Base-by-base conservation (phyloP, 2,888 invertebrate species). In the Marronus borbonicus region DNA sequence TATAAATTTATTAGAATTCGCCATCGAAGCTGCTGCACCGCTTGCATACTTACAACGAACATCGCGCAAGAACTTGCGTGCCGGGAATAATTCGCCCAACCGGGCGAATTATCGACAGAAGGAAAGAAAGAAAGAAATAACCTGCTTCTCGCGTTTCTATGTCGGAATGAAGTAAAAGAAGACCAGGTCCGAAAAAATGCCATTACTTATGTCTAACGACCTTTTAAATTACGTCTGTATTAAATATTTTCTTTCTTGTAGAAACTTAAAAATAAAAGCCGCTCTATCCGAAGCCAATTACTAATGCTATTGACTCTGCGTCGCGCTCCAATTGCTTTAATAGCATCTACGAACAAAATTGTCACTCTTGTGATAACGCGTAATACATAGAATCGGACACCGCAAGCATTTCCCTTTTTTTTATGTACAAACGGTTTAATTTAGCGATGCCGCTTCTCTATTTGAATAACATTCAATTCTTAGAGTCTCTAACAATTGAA, bases 271-370 rank as follows among this genome's bases (percentile, higher is more conserved):
- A 68, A 76, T 66, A 66, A 66, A 64, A 39, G 44, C 14, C 36
- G 66, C 58, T 55, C 60, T 76, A 76, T 55, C 66, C 66, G 68
- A 66, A 68, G 76, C 64, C 76, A 76, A 52, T 76, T 76, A 76
- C 52, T 58, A 66, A 76, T 68, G 76, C 58, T 76, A 76, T 76
- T 76, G 76, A 76, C 76, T 76, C 55, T 66, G 64, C 64, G 76
- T 55, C 66, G 50, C 58, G 76, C 76, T 76, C 76, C 64, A 76
- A 55, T 76, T 76, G 76, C 76, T 49, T 20, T 66, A 66, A 66
- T 76, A 76, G 52, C 66, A 52, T 58, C 65, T 24, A n/a, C 50
- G 66, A 31, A 76, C 58, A 39, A 76, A 76, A 76, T 66, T 44
- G 76, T 76, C 50, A 66, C 3, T 52, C 66, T 31, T n/a, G 49